These are phyloP conservation scores for Chroicocephalus ridibundus DNA, from an alignment of 2,113 vertebrate genomes.

Conservation along the genomic window DNA sequence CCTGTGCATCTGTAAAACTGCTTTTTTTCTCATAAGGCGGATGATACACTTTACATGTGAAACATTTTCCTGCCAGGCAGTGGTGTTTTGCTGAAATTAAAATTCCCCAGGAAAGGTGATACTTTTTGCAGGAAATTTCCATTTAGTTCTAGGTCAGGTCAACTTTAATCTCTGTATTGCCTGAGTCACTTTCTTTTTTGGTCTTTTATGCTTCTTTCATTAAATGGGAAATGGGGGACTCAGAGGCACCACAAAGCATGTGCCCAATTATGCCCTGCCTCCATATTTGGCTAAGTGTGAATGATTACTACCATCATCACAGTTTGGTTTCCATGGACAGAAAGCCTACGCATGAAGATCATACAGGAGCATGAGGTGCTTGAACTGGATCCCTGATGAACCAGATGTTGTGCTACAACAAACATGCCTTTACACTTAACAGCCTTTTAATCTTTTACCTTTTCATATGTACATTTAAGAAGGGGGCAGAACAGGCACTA, in stretches of 20 bases:
- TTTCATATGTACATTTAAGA: neutral
- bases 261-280: neutral
- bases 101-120: neutral
- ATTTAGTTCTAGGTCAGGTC: neutral
- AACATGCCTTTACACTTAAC: neutral
- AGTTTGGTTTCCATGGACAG: neutral
- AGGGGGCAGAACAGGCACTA: neutral
- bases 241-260: neutral
- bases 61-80: neutral
- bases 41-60: neutral
- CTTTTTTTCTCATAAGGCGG: neutral
- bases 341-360: neutral
- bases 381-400: neutral
- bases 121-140: neutral
- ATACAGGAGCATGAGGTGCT: neutral
- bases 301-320: neutral
- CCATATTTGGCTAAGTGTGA: neutral
- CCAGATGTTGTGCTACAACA: neutral
- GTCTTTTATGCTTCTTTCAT: neutral
- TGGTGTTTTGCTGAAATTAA: neutral
- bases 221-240: neutral
- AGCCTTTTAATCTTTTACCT: neutral
- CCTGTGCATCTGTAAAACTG: neutral
- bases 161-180: neutral
- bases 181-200: neutral